Base-by-base conservation (phyloP, 2,113 vertebrate genomes). In the Nycticebus coucang region DNA sequence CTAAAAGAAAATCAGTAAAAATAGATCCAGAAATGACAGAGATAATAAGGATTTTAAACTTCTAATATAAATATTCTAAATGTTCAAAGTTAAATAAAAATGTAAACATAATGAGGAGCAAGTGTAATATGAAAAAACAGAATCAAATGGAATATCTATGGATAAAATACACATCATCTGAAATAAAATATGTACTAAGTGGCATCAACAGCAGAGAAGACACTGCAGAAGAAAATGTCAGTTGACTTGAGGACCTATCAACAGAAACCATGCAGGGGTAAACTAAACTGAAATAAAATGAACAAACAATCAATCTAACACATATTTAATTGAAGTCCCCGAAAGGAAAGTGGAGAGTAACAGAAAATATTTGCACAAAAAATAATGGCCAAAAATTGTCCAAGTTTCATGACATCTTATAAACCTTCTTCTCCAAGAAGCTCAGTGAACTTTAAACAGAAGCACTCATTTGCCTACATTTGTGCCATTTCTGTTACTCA, bases 221-320 rank as follows among this genome's bases (percentile, higher is more conserved):
- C 19, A 37, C 0, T 71, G 26, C 12, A 80, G 55, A 92, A 79
- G 64, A 74, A 80, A 75, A 85, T 33, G 30, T 26, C 19, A 59
- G 22, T 66, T 66, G 57, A 59, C n/a, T 28, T 57, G 28, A 89
- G 95, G 37, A 77, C 13, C 45, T 2, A 86, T 55, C 28, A 74
- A 50, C 5, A 93, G 69, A 91, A 95, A 81, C 24, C n/a, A 91
- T 28, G 45, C 17, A 77, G 35, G 89, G 2, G 75, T 30, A 59
- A 89, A 80, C n/a, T 80, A 80, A 94, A 94, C 18, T 64, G 41
- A 87, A 87, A 91, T 13, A 84, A 92, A 94, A 50, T 37, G 35
- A 79, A 80, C 55, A 55, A 59, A 95, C 90, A 75, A 6, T 77
- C 64, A 81, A 3, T 21, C 62, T 22, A 79, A 84, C 6, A 66